phyloP scores from a whole-genome alignment of 2,888 invertebrate genomes.

The Mongoloraphidia duomilia region DNA sequence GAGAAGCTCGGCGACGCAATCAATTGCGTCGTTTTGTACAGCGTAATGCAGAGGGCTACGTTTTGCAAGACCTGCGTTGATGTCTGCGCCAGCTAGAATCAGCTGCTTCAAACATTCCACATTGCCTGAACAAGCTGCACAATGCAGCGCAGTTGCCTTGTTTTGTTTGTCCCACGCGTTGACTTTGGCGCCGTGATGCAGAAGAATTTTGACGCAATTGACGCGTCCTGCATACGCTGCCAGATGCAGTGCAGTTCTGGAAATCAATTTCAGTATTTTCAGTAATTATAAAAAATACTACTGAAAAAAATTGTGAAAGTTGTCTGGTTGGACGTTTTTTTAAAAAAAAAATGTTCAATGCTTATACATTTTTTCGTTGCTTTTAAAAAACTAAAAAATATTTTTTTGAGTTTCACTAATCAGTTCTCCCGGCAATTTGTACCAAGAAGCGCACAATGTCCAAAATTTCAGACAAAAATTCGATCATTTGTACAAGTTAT shows the following conservation, averaged over 20 bases:
- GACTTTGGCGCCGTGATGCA: constrained; percentile 53
- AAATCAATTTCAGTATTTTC: constrained; percentile 4
- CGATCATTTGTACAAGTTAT: too few relatives aligned
- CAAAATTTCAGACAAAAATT: too few relatives aligned
- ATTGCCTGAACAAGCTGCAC: constrained; percentile 54
- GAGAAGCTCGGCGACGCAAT: constrained; percentile 58
- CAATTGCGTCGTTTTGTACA: constrained; percentile 57
- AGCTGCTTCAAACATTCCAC: constrained; percentile 45
- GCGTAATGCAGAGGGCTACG: constrained; percentile 74
- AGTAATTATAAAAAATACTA: too few relatives aligned
- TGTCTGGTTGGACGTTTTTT: too few relatives aligned
- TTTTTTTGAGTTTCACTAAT: too few relatives aligned
- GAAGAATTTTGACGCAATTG: constrained; percentile 52
- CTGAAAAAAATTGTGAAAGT: too few relatives aligned
- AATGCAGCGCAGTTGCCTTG: constrained; percentile 61
- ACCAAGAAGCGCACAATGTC: too few relatives aligned
- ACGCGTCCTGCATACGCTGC: constrained; percentile 63
- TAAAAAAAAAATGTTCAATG: too few relatives aligned
- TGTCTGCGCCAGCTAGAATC: constrained; percentile 58
- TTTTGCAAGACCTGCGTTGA: constrained; percentile 52
- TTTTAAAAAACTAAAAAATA: too few relatives aligned
- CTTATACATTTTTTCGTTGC: too few relatives aligned
- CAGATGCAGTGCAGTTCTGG: constrained; percentile 56
- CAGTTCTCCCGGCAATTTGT: too few relatives aligned
- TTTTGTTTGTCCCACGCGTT: constrained; percentile 56